Evolutionary conservation across 2,113 vertebrate genomes (phyloP).

Genomic region (Ardeotis arabs): DNA sequence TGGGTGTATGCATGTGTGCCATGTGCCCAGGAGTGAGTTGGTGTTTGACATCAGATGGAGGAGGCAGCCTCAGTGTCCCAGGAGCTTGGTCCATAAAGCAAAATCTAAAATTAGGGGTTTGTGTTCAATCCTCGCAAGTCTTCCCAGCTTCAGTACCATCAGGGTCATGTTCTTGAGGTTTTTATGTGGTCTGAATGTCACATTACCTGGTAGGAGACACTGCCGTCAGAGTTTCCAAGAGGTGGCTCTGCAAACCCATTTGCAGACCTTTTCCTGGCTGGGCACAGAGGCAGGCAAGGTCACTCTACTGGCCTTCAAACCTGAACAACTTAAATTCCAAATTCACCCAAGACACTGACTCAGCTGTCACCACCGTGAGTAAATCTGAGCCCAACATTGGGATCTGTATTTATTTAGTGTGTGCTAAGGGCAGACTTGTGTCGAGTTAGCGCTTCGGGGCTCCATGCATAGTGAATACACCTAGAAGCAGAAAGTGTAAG

Average conservation of each 20-base stretch:
- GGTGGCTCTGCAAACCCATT: neutral
- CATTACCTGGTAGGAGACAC: neutral
- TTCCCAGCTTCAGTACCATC: neutral
- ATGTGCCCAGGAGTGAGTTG: neutral
- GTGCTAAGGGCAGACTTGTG: neutral
- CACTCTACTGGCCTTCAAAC: neutral
- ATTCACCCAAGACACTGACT: fast-evolving
- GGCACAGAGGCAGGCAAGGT: neutral
- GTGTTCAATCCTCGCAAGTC: neutral
- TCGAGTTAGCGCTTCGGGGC: neutral
- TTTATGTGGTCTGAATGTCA: neutral
- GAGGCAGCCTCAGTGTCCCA: neutral
- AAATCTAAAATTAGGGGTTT: neutral
- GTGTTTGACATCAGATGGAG: neutral
- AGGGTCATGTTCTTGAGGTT: neutral
- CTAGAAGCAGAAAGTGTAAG: neutral
- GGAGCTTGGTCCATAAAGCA: neutral
- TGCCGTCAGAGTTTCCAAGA: neutral
- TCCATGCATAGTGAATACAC: neutral
- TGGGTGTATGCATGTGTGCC: neutral
- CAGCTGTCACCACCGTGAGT: neutral
- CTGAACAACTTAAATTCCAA: neutral
- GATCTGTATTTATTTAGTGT: neutral
- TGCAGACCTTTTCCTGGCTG: neutral
- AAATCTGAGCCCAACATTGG: neutral